Conservation (phyloP, 2,797 vertebrate species). For the Nannoperca obscura region DNA sequence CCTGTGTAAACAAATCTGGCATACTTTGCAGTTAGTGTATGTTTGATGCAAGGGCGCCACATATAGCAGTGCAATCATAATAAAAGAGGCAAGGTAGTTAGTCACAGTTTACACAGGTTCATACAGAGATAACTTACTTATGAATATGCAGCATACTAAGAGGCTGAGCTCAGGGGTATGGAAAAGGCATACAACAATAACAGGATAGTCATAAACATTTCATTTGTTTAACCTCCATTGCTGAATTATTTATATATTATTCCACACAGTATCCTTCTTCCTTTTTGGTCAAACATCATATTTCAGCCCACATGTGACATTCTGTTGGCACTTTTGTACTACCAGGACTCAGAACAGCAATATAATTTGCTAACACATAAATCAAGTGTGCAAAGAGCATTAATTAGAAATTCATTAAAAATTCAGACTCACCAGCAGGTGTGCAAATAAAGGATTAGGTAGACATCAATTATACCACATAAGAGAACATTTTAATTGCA, state of each 20-base stretch:
- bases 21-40: background rate
- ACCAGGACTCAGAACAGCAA: slow-evolving; percentile 78
- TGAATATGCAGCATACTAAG: slow-evolving; percentile 23
- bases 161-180: slow-evolving; percentile 38
- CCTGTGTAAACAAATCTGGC: slow-evolving; percentile 1
- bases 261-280: slow-evolving; percentile 27
- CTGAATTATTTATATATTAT: slow-evolving; percentile 26
- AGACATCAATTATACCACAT: slow-evolving; percentile 89
- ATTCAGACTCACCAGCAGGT: slow-evolving; percentile 88
- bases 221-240: slow-evolving; percentile 53
- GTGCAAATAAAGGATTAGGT: slow-evolving; percentile 91
- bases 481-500: slow-evolving; percentile 90
- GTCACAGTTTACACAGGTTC: slow-evolving; percentile 56
- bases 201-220: slow-evolving; percentile 54
- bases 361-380: slow-evolving; percentile 86
- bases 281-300: slow-evolving; percentile 47
- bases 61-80: slow-evolving; percentile 22
- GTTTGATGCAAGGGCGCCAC: slow-evolving; percentile 10
- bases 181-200: slow-evolving; percentile 45
- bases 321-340: slow-evolving; percentile 63
- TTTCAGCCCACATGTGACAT: slow-evolving; percentile 66
- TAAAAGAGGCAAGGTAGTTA: slow-evolving; percentile 22
- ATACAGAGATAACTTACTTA: slow-evolving; percentile 14
- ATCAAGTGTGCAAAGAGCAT: slow-evolving; percentile 88
- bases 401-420: slow-evolving; percentile 91